Conservation (phyloP, 2,113 vertebrate genomes). For the Gadus macrocephalus region DNA sequence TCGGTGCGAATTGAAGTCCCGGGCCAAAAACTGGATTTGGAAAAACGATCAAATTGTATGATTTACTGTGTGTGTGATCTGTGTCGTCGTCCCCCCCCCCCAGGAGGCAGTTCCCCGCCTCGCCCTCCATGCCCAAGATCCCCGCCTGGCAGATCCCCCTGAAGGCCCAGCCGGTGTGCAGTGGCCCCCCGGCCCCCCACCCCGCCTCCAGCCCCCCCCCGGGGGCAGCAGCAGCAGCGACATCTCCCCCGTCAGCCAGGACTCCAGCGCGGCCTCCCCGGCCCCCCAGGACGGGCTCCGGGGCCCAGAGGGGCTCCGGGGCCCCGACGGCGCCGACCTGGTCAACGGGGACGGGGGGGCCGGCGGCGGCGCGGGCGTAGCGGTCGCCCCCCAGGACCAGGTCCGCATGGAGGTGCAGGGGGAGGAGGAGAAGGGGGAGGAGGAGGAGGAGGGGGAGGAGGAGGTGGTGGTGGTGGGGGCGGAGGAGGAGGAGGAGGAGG, state of each 20-base stretch:
- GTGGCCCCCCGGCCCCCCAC: slow-evolving; percentile 74
- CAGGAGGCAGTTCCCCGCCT: slow-evolving; percentile 94
- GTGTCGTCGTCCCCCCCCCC: slow-evolving; percentile 11
- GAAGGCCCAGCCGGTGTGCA: slow-evolving; percentile 77
- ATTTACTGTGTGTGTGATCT: no score
- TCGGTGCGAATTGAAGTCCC: no score
- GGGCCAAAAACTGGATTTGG: no score
- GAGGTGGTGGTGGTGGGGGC: slow-evolving; percentile 76
- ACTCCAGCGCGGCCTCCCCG: slow-evolving; percentile 83
- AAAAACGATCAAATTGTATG: no score
- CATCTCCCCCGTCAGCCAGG: slow-evolving; percentile 93
- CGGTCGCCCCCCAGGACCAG: slow-evolving; percentile 78
- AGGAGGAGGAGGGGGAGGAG: slow-evolving; percentile 77
- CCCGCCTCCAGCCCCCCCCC: slow-evolving; percentile 17
- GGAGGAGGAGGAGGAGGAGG: slow-evolving; percentile 77
- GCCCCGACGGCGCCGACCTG: slow-evolving; percentile 64
- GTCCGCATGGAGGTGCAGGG: slow-evolving; percentile 97
- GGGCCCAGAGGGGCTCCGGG: slow-evolving; percentile 62
- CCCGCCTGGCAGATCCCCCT: slow-evolving; percentile 95
- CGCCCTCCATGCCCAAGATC: slow-evolving; percentile 89
- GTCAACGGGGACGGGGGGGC: slow-evolving; percentile 4
- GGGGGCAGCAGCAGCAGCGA: slow-evolving; percentile 89
- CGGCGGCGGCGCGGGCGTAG: slow-evolving; percentile 37
- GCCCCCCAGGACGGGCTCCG: slow-evolving; percentile 71
- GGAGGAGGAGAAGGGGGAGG: slow-evolving; percentile 83